phyloP scores from a whole-genome alignment of 2,888 invertebrate genomes.

The Trachelus stipa region DNA sequence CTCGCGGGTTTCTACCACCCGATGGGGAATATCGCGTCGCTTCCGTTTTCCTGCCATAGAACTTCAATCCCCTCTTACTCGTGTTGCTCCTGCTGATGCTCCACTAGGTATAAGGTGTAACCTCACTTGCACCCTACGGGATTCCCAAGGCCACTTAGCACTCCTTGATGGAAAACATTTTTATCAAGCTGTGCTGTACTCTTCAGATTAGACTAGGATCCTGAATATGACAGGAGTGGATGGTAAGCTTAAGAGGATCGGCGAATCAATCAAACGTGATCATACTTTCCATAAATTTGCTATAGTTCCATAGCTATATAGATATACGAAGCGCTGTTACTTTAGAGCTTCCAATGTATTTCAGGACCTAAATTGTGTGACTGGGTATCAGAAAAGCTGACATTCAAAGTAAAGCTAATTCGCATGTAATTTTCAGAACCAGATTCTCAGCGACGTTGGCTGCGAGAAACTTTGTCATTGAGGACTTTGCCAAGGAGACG shows the following conservation, averaged over 20 bases:
- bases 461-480: neutral
- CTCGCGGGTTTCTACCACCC: neutral
- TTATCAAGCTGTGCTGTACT: neutral
- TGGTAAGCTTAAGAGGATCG: neutral
- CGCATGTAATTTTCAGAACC: neutral
- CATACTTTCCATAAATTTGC: no score
- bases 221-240: neutral
- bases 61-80: neutral
- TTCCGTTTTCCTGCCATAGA: neutral
- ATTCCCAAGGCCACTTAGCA: neutral
- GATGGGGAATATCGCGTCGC: neutral
- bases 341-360: no score
- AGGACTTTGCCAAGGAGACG: neutral
- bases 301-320: no score
- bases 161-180: neutral
- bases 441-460: neutral
- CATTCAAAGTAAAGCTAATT: neutral
- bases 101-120: neutral
- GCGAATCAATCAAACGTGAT: no score
- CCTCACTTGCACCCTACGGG: neutral
- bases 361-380: neutral
- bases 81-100: neutral
- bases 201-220: neutral
- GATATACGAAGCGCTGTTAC: no score
- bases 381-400: neutral